A percentile compares a stretch with the other conserved stretches of the same genome.
phyloP scores from a whole-genome alignment of 2,888 invertebrate genomes.

The Micoletzkya japonica region DNA sequence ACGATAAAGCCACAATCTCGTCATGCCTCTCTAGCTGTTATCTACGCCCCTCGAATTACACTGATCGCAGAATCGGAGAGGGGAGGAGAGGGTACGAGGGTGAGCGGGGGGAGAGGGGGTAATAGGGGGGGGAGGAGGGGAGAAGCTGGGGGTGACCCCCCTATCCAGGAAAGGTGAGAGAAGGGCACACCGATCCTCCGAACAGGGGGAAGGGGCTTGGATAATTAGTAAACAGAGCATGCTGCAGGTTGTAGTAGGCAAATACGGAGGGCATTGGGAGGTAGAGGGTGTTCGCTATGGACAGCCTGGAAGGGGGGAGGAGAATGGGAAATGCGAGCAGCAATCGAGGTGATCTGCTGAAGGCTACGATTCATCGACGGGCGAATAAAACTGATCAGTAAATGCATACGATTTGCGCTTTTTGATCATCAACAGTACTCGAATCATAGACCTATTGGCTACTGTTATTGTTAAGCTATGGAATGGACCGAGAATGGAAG shows the following conservation, averaged over 20 bases:
- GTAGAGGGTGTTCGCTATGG: slow-evolving; percentile 1
- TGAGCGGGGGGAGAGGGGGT: neutral
- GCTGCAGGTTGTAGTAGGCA: neutral
- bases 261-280: neutral
- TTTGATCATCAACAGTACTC: no score
- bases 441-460: no score
- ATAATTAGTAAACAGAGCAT: slow-evolving; percentile 19
- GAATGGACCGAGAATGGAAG: no score
- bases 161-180: no score
- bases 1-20: neutral
- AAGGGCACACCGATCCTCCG: no score
- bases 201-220: no score
- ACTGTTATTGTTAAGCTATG: no score
- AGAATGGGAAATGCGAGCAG: neutral
- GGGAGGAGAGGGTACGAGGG: neutral
- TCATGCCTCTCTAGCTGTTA: slow-evolving; percentile 7
- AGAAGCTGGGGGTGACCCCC: neutral
- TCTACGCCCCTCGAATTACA: neutral
- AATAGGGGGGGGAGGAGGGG: neutral
- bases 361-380: no score
- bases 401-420: no score
- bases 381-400: no score
- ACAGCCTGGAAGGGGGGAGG: neutral
- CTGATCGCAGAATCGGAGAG: no score
- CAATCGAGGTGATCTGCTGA: no score